These are phyloP conservation scores for Bombus confusus DNA, from an alignment of 1,140 invertebrate genomes.

Conservation along the genomic window DNA sequence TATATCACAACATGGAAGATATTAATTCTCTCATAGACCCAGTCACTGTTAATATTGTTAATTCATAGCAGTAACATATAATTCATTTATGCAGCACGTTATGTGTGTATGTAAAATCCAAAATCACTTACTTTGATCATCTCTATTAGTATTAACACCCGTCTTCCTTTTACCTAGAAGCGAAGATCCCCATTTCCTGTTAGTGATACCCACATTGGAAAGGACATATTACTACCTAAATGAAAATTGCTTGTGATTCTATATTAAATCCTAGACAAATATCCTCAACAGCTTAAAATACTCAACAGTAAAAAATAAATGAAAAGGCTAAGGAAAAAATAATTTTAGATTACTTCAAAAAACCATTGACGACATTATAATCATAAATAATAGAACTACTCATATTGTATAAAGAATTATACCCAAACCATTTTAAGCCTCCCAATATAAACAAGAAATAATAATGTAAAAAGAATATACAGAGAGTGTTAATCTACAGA, in stretches of 20 bases:
- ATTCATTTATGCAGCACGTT: neutral
- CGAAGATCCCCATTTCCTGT: slow-evolving; percentile 47
- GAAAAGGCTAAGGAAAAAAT: neutral
- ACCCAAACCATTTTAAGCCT: neutral
- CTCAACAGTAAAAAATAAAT: neutral
- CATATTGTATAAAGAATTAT: neutral
- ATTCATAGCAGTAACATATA: slow-evolving; percentile 39
- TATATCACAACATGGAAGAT: neutral
- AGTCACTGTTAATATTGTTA: slow-evolving; percentile 12
- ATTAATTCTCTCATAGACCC: neutral
- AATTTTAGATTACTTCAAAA: neutral
- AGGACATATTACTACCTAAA: slow-evolving; percentile 49
- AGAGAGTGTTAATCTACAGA: neutral
- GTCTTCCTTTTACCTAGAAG: slow-evolving; percentile 76
- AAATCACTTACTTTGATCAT: slow-evolving; percentile 71
- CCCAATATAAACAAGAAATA: neutral
- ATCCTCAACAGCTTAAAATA: slow-evolving; percentile 3
- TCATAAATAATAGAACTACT: neutral
- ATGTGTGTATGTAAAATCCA: slow-evolving; percentile 5
- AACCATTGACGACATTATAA: neutral
- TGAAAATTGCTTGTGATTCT: slow-evolving; percentile 49
- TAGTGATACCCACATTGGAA: slow-evolving; percentile 23
- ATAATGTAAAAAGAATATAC: neutral
- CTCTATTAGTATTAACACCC: slow-evolving; percentile 66
- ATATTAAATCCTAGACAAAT: slow-evolving; percentile 41